Percentiles rank a stretch among this genome's conserved stretches.
Conservation (phyloP, 2,888 invertebrate genomes). For the Gibbula magus region DNA sequence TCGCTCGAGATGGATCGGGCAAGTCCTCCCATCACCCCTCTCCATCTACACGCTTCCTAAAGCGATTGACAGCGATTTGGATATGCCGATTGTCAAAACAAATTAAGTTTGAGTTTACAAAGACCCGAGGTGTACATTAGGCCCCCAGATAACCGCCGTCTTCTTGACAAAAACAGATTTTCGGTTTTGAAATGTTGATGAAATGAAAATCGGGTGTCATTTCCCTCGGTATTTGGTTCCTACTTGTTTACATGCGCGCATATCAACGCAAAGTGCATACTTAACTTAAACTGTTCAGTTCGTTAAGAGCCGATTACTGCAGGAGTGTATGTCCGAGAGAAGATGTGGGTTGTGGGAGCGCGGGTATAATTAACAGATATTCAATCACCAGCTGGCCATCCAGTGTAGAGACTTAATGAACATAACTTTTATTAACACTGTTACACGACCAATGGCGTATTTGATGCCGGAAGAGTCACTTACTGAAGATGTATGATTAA, state of each 20-base stretch:
- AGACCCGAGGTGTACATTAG: slow-evolving; percentile 2
- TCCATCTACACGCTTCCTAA: neutral
- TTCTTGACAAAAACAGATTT: neutral
- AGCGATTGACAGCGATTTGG: slow-evolving; percentile 6
- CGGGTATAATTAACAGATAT: no score
- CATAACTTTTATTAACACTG: no score
- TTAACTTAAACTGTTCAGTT: neutral
- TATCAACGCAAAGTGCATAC: neutral
- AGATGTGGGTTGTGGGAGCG: no score
- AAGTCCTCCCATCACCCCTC: neutral
- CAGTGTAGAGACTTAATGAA: no score
- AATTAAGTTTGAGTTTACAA: slow-evolving; percentile 12
- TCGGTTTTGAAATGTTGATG: neutral
- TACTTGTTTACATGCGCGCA: no score
- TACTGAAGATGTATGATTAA: no score
- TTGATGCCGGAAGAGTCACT: no score
- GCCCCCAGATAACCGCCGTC: neutral
- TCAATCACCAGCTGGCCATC: no score
- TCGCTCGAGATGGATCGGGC: neutral
- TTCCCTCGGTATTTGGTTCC: neutral
- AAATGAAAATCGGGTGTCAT: slow-evolving; percentile 20
- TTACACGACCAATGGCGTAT: no score
- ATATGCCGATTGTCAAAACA: neutral
- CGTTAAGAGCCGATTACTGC: neutral
- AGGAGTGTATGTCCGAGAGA: no score